These are phyloP conservation scores for Drosophila setifemur DNA, from an alignment of 1,140 invertebrate genomes.

Conservation along the genomic window DNA sequence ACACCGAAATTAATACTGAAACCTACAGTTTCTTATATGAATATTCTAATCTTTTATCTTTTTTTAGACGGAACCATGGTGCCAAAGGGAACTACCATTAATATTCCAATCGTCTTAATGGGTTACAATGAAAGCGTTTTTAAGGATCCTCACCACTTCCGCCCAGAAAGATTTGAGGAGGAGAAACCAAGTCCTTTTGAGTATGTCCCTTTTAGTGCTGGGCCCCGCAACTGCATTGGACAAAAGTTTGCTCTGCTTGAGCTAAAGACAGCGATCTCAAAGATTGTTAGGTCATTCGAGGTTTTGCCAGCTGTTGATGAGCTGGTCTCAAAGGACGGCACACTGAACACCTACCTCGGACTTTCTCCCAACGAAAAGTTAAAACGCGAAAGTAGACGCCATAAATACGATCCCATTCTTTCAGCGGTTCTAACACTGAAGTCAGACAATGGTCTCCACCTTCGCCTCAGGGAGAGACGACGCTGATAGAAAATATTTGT, in stretches of 20 bases:
- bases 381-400: constrained; percentile 2
- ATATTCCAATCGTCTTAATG: constrained; percentile 45
- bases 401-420: constrained; percentile 62
- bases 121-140: constrained; percentile 83
- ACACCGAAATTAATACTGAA: too few relatives aligned
- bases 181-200: constrained; percentile 83
- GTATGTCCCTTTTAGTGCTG: constrained; percentile 85
- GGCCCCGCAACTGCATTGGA: constrained; percentile 75
- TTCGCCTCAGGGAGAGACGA: constrained; percentile 40
- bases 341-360: constrained; percentile 35
- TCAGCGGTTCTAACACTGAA: constrained; percentile 53
- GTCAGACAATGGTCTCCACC: constrained; percentile 55
- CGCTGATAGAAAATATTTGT: too few relatives aligned
- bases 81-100: constrained; percentile 56
- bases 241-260: constrained; percentile 83
- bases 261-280: constrained; percentile 74
- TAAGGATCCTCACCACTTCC: constrained; percentile 89
- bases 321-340: constrained; percentile 44
- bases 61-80: constrained; percentile 56
- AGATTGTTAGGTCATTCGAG: too few relatives aligned
- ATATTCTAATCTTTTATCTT: too few relatives aligned
- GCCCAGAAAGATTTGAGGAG: constrained; percentile 89
- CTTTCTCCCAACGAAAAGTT: constrained; percentile 14
- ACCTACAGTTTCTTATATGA: too few relatives aligned
- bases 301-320: constrained; percentile 59